Percentiles rank a stretch among this genome's conserved stretches.
Evolutionary conservation across 2,888 invertebrate species (phyloP).

Genomic region (Eudemis profundana): DNA sequence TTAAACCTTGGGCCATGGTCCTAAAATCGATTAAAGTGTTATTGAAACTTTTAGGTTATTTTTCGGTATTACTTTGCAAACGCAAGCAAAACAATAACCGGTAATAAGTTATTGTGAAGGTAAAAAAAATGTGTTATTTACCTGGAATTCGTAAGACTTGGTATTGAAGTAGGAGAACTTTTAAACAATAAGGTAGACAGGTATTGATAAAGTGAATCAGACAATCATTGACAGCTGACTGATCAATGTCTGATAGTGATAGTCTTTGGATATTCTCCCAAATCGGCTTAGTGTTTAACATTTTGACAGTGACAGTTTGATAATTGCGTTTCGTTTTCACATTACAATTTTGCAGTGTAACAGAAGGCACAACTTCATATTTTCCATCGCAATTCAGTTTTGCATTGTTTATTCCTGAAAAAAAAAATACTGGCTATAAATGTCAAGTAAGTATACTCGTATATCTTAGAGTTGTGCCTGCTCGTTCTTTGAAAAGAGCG

Average conservation of each 20-base stretch:
- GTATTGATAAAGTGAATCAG: slow-evolving; percentile 22
- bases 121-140: background rate
- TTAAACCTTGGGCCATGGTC: slow-evolving; percentile 82
- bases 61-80: background rate
- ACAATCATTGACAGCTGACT: background rate
- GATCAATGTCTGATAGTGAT: too few relatives aligned
- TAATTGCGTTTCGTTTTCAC: slow-evolving; percentile 6
- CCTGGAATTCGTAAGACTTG: slow-evolving; percentile 19
- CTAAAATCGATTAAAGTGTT: slow-evolving; percentile 49
- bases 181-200: slow-evolving; percentile 20
- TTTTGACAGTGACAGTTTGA: background rate
- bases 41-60: slow-evolving; percentile 22
- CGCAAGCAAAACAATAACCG: background rate
- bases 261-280: too few relatives aligned
- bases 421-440: too few relatives aligned
- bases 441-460: too few relatives aligned
- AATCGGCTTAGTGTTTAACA: too few relatives aligned
- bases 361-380: too few relatives aligned
- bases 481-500: too few relatives aligned
- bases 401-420: too few relatives aligned
- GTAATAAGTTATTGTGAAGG: background rate
- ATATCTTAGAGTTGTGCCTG: too few relatives aligned
- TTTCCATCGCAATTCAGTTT: too few relatives aligned
- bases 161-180: background rate
- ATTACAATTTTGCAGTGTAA: too few relatives aligned